Conservation (phyloP, 1,140 invertebrate species). For the Drosophila ercepeae region DNA sequence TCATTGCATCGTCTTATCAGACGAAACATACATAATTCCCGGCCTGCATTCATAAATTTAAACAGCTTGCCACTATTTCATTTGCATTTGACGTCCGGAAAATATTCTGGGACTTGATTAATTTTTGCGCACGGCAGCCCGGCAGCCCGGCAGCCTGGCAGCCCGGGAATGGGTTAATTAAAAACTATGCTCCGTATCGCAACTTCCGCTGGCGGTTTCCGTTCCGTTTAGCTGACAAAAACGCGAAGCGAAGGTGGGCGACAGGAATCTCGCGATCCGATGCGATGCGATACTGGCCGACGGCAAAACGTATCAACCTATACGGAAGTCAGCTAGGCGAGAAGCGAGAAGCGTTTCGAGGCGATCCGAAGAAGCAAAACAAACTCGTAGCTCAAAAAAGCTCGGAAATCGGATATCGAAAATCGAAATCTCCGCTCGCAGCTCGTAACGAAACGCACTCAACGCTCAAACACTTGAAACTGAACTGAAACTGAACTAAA, state of each 20-base stretch:
- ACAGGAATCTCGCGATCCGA: conserved; percentile 62
- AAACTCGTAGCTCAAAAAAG: neutral
- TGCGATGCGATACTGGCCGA: conserved; percentile 43
- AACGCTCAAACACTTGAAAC: conserved; percentile 83
- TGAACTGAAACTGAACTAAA: conserved; percentile 83
- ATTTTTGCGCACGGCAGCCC: conserved; percentile 14
- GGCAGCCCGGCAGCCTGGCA: too few species aligned
- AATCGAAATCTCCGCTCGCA: conserved; percentile 64
- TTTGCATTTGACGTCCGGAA: conserved; percentile 56
- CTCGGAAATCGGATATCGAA: conserved; percentile 17
- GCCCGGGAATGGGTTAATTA: conserved; percentile 62
- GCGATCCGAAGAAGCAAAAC: neutral
- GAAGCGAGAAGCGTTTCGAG: conserved; percentile 3
- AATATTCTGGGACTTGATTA: conserved; percentile 68
- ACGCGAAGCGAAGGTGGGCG: conserved; percentile 38
- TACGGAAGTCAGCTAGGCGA: conserved; percentile 47
- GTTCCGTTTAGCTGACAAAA: conserved; percentile 27
- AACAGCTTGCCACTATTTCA: conserved; percentile 51
- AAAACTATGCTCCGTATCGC: conserved; percentile 62
- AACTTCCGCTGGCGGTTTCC: conserved; percentile 66
- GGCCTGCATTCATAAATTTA: conserved; percentile 65
- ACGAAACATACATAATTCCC: conserved; percentile 75
- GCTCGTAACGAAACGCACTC: conserved; percentile 75
- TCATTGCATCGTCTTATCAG: conserved; percentile 72
- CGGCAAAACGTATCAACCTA: conserved; percentile 50